phyloP scores from a whole-genome alignment of 1,140 invertebrate genomes.

The Scaptodrosophila lebanonensis region DNA sequence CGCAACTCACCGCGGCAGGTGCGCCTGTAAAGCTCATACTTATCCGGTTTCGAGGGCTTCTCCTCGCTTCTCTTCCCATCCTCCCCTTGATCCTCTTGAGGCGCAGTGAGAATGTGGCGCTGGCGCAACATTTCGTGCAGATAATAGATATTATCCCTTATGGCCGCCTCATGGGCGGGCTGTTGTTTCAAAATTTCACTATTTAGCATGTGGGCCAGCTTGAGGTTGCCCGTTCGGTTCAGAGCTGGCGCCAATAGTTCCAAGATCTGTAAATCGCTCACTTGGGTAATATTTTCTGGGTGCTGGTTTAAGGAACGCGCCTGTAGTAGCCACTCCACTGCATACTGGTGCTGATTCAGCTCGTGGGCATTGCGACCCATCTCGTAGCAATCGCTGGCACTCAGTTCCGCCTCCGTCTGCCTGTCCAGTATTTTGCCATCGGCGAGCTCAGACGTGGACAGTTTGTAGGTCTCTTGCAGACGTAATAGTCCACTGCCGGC shows the following conservation, averaged over 20 bases:
- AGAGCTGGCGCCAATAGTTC: conserved; percentile 26
- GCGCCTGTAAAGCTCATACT: no score
- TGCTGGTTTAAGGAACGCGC: conserved; percentile 79
- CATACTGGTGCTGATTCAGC: conserved; percentile 92
- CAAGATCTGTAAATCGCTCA: conserved; percentile 31
- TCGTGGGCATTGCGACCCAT: conserved; percentile 93
- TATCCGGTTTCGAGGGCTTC: no score
- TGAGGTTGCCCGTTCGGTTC: conserved; percentile 29
- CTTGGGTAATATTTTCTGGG: neutral
- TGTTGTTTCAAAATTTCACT: conserved; percentile 33
- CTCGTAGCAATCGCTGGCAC: conserved; percentile 95
- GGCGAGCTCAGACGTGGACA: conserved; percentile 91
- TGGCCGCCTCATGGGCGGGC: conserved; percentile 22
- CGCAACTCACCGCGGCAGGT: conserved; percentile 91
- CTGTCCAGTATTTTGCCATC: conserved; percentile 88
- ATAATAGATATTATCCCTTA: conserved; percentile 17
- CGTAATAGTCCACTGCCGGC: conserved; percentile 94
- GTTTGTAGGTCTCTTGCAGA: conserved; percentile 94
- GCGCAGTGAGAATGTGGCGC: neutral
- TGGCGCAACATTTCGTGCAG: conserved; percentile 22
- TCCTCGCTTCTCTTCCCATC: no score
- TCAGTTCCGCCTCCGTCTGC: conserved; percentile 79
- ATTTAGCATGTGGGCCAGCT: conserved; percentile 49
- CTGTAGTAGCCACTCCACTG: conserved; percentile 94
- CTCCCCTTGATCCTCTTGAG: no score